Evolutionary conservation across 2,113 vertebrate species (phyloP).

Genomic region (Takifugu bimaculatus): DNA sequence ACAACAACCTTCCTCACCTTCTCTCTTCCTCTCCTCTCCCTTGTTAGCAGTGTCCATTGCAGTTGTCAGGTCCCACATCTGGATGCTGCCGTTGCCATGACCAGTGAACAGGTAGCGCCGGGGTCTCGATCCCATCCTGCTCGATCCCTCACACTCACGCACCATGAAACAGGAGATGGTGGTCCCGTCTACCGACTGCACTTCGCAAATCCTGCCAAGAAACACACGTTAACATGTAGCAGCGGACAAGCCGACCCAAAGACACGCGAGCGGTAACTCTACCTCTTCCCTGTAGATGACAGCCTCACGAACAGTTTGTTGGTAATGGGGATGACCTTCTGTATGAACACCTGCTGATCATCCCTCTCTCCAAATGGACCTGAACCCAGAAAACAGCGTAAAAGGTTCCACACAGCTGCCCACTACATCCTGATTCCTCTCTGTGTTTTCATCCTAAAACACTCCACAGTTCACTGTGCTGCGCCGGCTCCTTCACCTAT

Average conservation of each 20-base stretch:
- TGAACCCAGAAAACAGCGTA: slow-evolving; percentile 48
- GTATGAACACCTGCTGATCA: slow-evolving; percentile 97
- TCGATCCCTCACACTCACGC: slow-evolving; percentile 94
- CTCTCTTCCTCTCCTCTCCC: slow-evolving; percentile 83
- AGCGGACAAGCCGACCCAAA: not conserved
- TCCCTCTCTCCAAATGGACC: slow-evolving; percentile 97
- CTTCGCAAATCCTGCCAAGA: slow-evolving; percentile 88
- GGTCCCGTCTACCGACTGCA: slow-evolving; percentile 93
- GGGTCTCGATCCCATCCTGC: slow-evolving; percentile 94
- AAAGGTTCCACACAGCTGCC: not conserved
- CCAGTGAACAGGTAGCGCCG: slow-evolving; percentile 95
- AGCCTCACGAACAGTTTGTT: slow-evolving; percentile 95
- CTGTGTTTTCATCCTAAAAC: no score
- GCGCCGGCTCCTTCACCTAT: slow-evolving; percentile 77
- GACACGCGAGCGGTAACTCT: slow-evolving; percentile 8
- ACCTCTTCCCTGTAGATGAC: slow-evolving; percentile 97
- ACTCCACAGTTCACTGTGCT: no score
- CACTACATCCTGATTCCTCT: not conserved
- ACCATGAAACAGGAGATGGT: slow-evolving; percentile 94
- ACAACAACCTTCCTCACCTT: slow-evolving; percentile 45
- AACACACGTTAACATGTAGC: not conserved
- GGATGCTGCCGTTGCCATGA: slow-evolving; percentile 95
- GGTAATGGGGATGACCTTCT: slow-evolving; percentile 97
- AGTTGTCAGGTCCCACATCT: slow-evolving; percentile 98
- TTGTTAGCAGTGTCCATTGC: slow-evolving; percentile 95